Evolutionary conservation across 2,113 vertebrate species (phyloP).

Genomic region (Acrocephalus arundinaceus): DNA sequence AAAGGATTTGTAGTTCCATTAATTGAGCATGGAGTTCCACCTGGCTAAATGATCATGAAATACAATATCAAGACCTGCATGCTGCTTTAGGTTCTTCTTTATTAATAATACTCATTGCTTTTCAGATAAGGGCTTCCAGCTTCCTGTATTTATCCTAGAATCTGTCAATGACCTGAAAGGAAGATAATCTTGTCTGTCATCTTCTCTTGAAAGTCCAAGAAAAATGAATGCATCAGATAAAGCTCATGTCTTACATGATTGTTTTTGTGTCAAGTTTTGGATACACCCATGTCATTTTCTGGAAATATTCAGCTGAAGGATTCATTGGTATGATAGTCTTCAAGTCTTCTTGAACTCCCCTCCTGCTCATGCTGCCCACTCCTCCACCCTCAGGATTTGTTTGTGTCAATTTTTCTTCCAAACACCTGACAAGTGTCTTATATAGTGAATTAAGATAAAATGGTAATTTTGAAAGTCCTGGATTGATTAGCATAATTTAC

Average conservation of each 20-base stretch:
- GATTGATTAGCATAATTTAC: background rate
- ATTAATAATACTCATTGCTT: background rate
- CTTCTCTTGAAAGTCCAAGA: background rate
- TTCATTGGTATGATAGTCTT: background rate
- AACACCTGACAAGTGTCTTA: background rate
- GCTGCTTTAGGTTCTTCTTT: background rate
- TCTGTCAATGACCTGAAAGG: background rate
- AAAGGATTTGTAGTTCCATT: background rate
- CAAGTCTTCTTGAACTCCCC: background rate
- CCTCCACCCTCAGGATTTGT: background rate
- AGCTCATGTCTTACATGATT: background rate
- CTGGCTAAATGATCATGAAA: background rate
- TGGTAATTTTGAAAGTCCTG: background rate
- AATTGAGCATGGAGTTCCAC: background rate
- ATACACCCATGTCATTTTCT: slow-evolving; percentile 1
- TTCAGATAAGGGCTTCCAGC: background rate
- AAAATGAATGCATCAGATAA: slow-evolving; percentile 12
- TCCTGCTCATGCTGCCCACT: background rate
- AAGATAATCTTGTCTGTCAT: slow-evolving; percentile 1
- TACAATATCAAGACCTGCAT: background rate
- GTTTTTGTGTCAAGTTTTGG: background rate
- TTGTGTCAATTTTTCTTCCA: background rate
- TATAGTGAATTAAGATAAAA: background rate
- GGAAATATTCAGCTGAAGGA: background rate
- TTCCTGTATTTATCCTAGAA: background rate